Base-by-base conservation (phyloP, 2,888 invertebrate species). In the Scotopteryx bipunctaria region DNA sequence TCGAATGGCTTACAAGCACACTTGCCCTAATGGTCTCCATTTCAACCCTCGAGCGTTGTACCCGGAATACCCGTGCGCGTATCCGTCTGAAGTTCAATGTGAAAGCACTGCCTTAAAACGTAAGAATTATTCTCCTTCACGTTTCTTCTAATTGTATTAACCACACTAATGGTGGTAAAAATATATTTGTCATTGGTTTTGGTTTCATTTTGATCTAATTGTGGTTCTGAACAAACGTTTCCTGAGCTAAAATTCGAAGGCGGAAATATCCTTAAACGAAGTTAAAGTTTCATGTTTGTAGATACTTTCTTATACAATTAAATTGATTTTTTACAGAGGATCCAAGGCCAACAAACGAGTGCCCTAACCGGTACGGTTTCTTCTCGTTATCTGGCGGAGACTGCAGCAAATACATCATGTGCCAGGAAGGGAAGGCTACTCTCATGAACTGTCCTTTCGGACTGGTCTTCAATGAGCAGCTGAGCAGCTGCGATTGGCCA, bases 1-100 rank as follows among this genome's bases (percentile, higher is more conserved):
- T 61, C 93, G 94, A 2, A 85, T 92, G 1, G 87, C 92, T 0
- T 91, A 91, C 65, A 92, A 93, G 71, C 92, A 93, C 65, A 70
- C 92, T 1, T 96, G 96, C 58, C 94, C 94, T 1, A 95, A 95
- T 70, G 95, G 95, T 9, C 85, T 95, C 15, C 83, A 94, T 5
- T 96, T 94, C 76, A 95, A 95, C 66, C 91, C 93, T 1, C 91
- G 92, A 9, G 85, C 89, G 0, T 87, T 91, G 3, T 79, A 81
- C 43, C 92, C 91, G 19, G 91, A 92, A 32, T 95, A 93, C 66
- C 95, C 95, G 2, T 96, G 96, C 64, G 93, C 94, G 59, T 95
- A 95, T 78, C 95, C 96, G 6, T 93, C 93, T 45, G 95, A 95
- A 67, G 94, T 95, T 0, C 89, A 93, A 64, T 96, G 96, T 71